Evolutionary conservation across 2,888 invertebrate species (phyloP).

Genomic region (Agapostemon virescens): DNA sequence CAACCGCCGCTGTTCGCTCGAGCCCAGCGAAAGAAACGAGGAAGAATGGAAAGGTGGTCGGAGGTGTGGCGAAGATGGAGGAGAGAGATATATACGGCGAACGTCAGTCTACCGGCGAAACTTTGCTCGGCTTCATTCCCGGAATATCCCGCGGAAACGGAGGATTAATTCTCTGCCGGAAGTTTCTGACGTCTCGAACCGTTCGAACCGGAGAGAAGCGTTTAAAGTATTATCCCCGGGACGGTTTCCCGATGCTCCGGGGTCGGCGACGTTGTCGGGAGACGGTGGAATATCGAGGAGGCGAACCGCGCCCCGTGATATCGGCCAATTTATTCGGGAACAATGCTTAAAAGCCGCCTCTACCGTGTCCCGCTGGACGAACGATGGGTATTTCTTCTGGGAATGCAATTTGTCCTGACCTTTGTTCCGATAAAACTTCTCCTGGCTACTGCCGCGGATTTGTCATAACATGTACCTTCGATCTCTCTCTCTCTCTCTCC

Average conservation of each 20-base stretch:
- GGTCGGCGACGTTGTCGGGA: conserved; percentile 49
- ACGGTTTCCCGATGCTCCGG: conserved; percentile 66
- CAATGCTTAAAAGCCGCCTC: conserved; percentile 52
- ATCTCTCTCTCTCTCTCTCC: neutral
- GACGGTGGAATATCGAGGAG: conserved; percentile 63
- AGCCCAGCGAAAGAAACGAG: conserved; percentile 33
- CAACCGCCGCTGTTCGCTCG: neutral
- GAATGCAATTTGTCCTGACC: conserved; percentile 21
- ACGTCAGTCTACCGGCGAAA: conserved; percentile 61
- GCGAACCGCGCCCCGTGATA: conserved; percentile 54
- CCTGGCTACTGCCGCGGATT: neutral
- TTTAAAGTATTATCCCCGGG: conserved; percentile 72
- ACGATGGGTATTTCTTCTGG: conserved; percentile 24
- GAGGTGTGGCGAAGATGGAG: conserved; percentile 41
- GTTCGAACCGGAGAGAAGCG: conserved; percentile 65
- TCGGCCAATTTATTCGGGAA: conserved; percentile 61
- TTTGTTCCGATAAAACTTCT: neutral
- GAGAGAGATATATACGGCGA: conserved; percentile 40
- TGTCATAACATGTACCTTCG: conserved; percentile 12
- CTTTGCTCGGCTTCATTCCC: conserved; percentile 71
- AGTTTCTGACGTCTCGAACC: conserved; percentile 69
- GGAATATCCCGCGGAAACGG: conserved; percentile 74
- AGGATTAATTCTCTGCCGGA: conserved; percentile 72
- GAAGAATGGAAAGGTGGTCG: conserved; percentile 27
- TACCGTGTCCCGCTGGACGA: conserved; percentile 9